These are phyloP conservation scores for Peribatodes rhomboidaria DNA, from an alignment of 2,888 invertebrate genomes.

Conservation along the genomic window DNA sequence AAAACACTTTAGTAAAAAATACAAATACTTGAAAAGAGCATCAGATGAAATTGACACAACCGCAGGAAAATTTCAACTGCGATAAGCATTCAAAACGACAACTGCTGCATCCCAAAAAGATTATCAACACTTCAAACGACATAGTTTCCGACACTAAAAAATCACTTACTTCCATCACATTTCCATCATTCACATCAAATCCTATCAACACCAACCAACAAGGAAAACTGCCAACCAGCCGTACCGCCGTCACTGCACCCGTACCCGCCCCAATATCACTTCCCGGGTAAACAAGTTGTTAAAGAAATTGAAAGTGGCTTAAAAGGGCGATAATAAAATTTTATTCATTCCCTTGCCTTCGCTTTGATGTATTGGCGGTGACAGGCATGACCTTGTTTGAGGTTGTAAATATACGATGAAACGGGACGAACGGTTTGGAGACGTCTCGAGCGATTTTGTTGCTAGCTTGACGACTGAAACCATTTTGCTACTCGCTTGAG, in stretches of 20 bases:
- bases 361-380: slow-evolving; percentile 68
- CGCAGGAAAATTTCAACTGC: too few species aligned
- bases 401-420: slow-evolving; percentile 22
- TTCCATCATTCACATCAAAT: background rate
- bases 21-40: too few species aligned
- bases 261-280: slow-evolving; percentile 47
- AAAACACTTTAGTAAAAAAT: too few species aligned
- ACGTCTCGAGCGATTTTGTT: background rate
- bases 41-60: too few species aligned
- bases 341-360: slow-evolving; percentile 52
- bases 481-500: too few species aligned
- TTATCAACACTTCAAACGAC: too few species aligned
- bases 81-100: too few species aligned
- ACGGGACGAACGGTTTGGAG: background rate
- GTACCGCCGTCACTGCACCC: slow-evolving; percentile 39
- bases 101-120: too few species aligned
- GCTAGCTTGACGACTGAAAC: too few species aligned
- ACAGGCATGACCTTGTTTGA: slow-evolving; percentile 60
- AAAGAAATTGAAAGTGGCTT: slow-evolving; percentile 64
- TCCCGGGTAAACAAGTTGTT: slow-evolving; percentile 64
- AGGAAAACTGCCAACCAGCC: slow-evolving; percentile 25
- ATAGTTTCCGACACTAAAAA: too few species aligned
- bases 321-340: slow-evolving; percentile 63
- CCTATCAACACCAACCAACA: background rate
- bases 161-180: background rate